These are phyloP conservation scores for Dasysyrphus albostriatus DNA, from an alignment of 2,888 invertebrate species.

Conservation along the genomic window DNA sequence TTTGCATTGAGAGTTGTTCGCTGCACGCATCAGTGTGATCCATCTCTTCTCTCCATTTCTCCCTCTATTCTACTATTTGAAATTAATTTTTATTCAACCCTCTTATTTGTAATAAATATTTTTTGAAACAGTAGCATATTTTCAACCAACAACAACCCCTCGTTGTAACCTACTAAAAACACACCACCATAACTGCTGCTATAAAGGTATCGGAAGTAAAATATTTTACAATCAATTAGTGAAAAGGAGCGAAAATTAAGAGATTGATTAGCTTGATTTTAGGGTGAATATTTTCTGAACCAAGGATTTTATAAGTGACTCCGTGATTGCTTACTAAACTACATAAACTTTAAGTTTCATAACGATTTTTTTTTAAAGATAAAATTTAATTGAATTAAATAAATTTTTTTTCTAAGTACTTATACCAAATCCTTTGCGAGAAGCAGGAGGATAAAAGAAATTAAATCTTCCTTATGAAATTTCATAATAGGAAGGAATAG, in stretches of 20 bases:
- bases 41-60: background rate
- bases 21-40: constrained; percentile 22
- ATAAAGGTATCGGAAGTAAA: constrained; percentile 51
- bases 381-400: constrained; percentile 37
- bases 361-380: background rate
- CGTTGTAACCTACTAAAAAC: background rate
- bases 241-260: constrained; percentile 66
- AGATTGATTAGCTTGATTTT: constrained; percentile 54
- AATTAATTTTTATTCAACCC: constrained; percentile 70
- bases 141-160: constrained; percentile 28
- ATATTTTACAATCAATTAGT: constrained; percentile 73
- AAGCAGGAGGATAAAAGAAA: constrained; percentile 29
- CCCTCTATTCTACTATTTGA: constrained; percentile 33
- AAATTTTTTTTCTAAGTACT: background rate
- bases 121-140: constrained; percentile 57
- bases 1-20: constrained; percentile 56
- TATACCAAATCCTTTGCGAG: background rate
- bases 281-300: constrained; percentile 23
- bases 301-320: constrained; percentile 27
- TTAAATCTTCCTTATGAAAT: constrained; percentile 44
- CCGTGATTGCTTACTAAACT: constrained; percentile 27
- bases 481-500: constrained; percentile 10
- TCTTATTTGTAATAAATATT: constrained; percentile 35
- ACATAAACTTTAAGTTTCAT: background rate
- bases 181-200: background rate